A percentile compares a stretch with the other conserved stretches of the same genome.
Conservation (phyloP, 2,113 vertebrate species). For the Hypanus sabinus region DNA sequence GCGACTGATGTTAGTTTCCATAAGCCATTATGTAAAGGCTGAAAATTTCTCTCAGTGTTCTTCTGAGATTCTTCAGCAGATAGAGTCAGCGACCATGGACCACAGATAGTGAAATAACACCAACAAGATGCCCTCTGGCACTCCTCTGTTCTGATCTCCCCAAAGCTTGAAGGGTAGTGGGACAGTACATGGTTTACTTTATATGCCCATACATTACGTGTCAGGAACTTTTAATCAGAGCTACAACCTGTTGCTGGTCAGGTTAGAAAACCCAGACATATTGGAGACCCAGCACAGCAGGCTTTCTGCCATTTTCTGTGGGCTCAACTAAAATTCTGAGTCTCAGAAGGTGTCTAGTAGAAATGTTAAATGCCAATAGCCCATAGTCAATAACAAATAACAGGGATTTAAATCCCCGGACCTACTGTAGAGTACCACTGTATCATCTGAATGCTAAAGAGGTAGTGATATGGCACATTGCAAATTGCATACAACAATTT, state of each 20-base stretch:
- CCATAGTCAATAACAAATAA: neutral
- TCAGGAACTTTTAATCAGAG: neutral
- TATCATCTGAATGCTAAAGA: neutral
- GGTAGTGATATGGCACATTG: neutral
- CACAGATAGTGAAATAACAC: neutral
- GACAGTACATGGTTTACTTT: neutral
- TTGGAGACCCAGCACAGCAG: neutral
- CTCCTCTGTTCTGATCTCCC: neutral
- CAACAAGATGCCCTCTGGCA: too few relatives aligned
- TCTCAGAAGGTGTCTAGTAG: neutral
- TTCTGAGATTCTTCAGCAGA: neutral
- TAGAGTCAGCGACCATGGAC: neutral
- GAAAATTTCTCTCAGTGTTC: neutral
- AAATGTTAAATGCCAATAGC: neutral
- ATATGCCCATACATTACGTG: neutral
- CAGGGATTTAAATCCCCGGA: neutral
- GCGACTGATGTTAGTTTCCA: neutral
- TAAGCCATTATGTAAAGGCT: neutral
- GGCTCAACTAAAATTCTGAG: neutral
- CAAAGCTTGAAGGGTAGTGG: neutral
- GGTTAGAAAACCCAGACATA: neutral
- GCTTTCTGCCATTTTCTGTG: neutral
- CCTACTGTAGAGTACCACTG: neutral
- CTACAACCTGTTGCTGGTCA: neutral
- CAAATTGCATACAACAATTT: too few relatives aligned